Evolutionary conservation across 2,888 invertebrate genomes (phyloP).

Genomic region (Exephanes ischioxanthus): DNA sequence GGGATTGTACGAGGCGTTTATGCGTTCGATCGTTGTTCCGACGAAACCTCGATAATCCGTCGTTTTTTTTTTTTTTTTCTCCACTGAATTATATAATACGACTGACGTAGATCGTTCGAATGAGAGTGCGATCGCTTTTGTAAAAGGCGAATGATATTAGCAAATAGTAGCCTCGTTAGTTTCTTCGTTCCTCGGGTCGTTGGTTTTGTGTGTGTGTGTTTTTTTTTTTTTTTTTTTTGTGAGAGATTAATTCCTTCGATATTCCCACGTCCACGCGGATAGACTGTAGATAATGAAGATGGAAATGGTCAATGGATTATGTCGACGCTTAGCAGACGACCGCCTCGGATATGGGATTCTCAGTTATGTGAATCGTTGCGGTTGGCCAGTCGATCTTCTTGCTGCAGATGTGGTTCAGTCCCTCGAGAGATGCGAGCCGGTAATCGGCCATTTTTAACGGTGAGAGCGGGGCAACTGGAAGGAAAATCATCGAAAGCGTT

Average conservation of each 20-base stretch:
- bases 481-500: constrained; percentile 73
- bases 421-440: constrained; percentile 88
- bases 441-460: constrained; percentile 90
- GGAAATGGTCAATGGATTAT: constrained; percentile 45
- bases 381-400: constrained; percentile 86
- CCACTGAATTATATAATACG: constrained; percentile 43
- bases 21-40: constrained; percentile 74
- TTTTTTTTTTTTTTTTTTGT: background rate
- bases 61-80: constrained; percentile 3
- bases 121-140: constrained; percentile 46
- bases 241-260: constrained; percentile 53
- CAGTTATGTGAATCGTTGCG: constrained; percentile 91
- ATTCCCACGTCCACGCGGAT: constrained; percentile 50
- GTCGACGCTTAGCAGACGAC: constrained; percentile 88
- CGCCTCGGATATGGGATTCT: constrained; percentile 92
- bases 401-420: constrained; percentile 85
- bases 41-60: constrained; percentile 71
- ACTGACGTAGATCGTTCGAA: constrained; percentile 55
- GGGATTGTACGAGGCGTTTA: constrained; percentile 50
- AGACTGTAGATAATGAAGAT: constrained; percentile 64
- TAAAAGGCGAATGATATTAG: constrained; percentile 57
- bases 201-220: background rate
- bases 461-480: constrained; percentile 90
- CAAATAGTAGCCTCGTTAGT: constrained; percentile 47
- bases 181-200: constrained; percentile 17